A percentile compares a stretch with the other conserved stretches of the same genome.
Conservation (phyloP, 2,888 invertebrate genomes). For the Pollenia angustigena region DNA sequence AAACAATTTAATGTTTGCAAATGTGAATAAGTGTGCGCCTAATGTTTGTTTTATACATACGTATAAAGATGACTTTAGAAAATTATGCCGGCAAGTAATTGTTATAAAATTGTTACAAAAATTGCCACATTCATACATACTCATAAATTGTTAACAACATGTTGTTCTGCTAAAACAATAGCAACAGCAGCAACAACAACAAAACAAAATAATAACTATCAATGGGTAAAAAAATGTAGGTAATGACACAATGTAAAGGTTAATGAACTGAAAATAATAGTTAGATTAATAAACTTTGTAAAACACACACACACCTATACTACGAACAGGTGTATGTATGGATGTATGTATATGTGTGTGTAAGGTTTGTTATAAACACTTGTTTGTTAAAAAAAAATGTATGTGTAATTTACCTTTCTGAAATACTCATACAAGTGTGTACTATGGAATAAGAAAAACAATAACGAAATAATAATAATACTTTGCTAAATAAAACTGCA, state of each 20-base stretch:
- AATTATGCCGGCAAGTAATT: slow-evolving; percentile 52
- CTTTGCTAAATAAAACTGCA: slow-evolving; percentile 48
- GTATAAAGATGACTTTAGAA: slow-evolving; percentile 9
- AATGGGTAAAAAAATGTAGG: slow-evolving; percentile 67
- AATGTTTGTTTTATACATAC: neutral
- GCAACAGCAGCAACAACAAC: slow-evolving; percentile 22
- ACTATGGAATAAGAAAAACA: neutral
- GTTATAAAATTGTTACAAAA: slow-evolving; percentile 54
- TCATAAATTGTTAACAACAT: slow-evolving; percentile 33
- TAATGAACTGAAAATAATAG: slow-evolving; percentile 71
- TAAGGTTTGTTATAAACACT: neutral
- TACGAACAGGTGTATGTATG: neutral
- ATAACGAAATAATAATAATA: slow-evolving; percentile 14
- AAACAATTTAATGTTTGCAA: slow-evolving; percentile 19
- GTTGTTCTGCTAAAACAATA: slow-evolving; percentile 40
- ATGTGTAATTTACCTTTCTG: slow-evolving; percentile 15
- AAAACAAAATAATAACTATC: slow-evolving; percentile 61
- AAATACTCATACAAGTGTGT: neutral
- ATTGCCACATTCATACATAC: slow-evolving; percentile 1
- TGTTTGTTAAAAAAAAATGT: slow-evolving; percentile 7
- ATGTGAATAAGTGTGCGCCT: neutral
- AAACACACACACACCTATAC: neutral
- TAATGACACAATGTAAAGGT: slow-evolving; percentile 63
- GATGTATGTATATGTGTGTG: neutral
- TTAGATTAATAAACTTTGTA: slow-evolving; percentile 62